Percentiles rank a stretch among this genome's conserved stretches.
These are phyloP conservation scores for Nomada fabriciana DNA, from an alignment of 2,888 invertebrate species.

Conservation along the genomic window DNA sequence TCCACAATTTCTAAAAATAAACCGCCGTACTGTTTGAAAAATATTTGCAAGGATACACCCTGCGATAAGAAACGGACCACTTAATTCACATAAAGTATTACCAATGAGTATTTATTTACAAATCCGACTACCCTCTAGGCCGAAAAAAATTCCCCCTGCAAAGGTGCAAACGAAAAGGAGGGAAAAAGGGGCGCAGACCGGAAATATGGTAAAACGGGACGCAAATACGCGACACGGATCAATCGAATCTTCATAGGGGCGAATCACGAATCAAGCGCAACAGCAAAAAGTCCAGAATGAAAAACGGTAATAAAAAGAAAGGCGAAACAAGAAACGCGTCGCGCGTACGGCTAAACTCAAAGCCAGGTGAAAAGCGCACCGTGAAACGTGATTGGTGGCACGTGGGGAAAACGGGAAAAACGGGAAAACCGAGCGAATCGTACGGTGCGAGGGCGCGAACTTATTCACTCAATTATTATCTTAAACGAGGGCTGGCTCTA, in stretches of 20 bases:
- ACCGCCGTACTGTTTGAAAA: too few species aligned
- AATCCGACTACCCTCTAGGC: not conserved
- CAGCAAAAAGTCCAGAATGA: not conserved
- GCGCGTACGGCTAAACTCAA: slow-evolving; percentile 4
- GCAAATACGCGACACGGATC: slow-evolving; percentile 2
- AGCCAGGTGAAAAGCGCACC: slow-evolving; percentile 16
- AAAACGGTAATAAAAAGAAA: not conserved
- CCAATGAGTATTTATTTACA: not conserved
- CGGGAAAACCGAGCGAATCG: not conserved
- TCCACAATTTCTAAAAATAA: too few species aligned
- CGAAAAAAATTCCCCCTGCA: not conserved
- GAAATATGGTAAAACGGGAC: not conserved
- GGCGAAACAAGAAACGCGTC: not conserved
- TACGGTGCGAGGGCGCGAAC: not conserved
- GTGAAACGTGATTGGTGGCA: slow-evolving; percentile 7
- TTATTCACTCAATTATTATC: slow-evolving; percentile 54
- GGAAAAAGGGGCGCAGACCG: not conserved
- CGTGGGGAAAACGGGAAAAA: slow-evolving; percentile 31
- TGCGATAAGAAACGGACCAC: too few species aligned
- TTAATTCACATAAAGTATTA: too few species aligned
- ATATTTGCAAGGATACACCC: too few species aligned
- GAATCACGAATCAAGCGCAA: slow-evolving; percentile 16
- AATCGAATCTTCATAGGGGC: not conserved
- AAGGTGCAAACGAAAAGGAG: not conserved
- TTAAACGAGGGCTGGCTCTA: slow-evolving; percentile 43